Evolutionary conservation across 2,797 vertebrate species (phyloP).

Genomic region (Crypturellus tataupa): DNA sequence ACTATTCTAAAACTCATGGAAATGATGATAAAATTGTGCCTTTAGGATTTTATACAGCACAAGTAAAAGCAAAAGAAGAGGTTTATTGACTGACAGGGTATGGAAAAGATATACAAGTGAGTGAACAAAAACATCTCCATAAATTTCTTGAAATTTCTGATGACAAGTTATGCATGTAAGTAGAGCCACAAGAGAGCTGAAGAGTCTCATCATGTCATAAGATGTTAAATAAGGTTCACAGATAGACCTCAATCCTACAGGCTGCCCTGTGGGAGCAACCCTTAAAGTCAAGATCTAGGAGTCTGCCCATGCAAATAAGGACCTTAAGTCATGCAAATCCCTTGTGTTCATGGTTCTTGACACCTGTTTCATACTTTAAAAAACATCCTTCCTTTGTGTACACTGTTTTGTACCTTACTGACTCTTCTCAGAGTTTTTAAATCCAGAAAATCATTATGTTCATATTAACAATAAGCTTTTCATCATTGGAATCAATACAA

Average conservation of each 20-base stretch:
- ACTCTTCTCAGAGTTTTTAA: neutral
- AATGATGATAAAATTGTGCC: neutral
- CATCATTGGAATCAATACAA: neutral
- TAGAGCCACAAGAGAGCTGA: slow-evolving; percentile 30
- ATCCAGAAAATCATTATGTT: neutral
- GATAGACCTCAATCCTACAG: slow-evolving; percentile 46
- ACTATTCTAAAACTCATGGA: neutral
- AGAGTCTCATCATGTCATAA: slow-evolving; percentile 32
- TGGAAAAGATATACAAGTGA: neutral
- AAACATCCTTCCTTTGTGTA: neutral
- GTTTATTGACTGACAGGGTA: neutral
- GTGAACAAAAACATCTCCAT: slow-evolving; percentile 8
- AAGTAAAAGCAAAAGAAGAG: neutral
- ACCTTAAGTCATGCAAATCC: slow-evolving; percentile 28
- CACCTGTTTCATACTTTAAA: slow-evolving; percentile 28
- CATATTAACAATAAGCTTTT: neutral
- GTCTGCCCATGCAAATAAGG: slow-evolving; percentile 25
- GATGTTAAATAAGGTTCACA: slow-evolving; percentile 42
- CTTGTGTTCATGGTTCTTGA: neutral
- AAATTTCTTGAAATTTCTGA: slow-evolving; percentile 44
- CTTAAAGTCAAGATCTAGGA: neutral
- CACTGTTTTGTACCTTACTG: neutral
- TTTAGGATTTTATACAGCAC: neutral
- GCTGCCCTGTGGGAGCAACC: slow-evolving; percentile 17
- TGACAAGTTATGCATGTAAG: slow-evolving; percentile 43